Evolutionary conservation across 2,113 vertebrate species (phyloP), one percentile per base, ranked within the genome.

Genomic region (Macquaria australasica): DNA sequence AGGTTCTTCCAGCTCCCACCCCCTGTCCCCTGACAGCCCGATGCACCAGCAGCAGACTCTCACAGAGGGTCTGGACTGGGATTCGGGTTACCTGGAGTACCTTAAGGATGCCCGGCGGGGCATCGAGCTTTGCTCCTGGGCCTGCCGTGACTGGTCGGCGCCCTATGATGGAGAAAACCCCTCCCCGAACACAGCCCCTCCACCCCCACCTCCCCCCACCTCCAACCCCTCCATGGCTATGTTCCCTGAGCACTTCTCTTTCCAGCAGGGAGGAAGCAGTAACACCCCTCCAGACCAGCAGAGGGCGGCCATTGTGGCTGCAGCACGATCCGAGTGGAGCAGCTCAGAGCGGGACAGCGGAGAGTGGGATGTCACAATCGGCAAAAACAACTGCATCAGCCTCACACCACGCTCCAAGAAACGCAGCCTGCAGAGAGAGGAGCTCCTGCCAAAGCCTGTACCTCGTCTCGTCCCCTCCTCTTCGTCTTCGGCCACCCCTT

Each of bases 111-210:
- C 97, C 0, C 96, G 96, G 1, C 92, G 80, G 72, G 94, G 96
- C 75, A 96, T 99, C 0, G 97, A 98, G 91, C 91, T 94, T 79
- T 98, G 97, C 45, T 96, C 96, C 43, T 96, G 95, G 95, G 97
- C 97, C 45, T 99, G 98, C 85, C 95, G 97, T 0, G 93, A 96
- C 86, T 99, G 98, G 98, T 99, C 98, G 0, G 97, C 98, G 0
- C 98, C 98, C 2, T 99, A 99, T 0, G 98, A 99, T 3, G 98
- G 98, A 10, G 97, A 98, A 88, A 95, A 94, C 73, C 98, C 98
- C 6, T 94, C 95, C 25, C 95, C 97, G 0, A 90, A 87, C 82
- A 68, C 92, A 0, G 93, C 84, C 31, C 89, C 89, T 1, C 63
- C 84, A 0, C 92, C 90, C 15, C 94, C 95, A 2, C 92, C 83